Conservation (phyloP, 2,888 invertebrate genomes). For the Griposia aprilina region DNA sequence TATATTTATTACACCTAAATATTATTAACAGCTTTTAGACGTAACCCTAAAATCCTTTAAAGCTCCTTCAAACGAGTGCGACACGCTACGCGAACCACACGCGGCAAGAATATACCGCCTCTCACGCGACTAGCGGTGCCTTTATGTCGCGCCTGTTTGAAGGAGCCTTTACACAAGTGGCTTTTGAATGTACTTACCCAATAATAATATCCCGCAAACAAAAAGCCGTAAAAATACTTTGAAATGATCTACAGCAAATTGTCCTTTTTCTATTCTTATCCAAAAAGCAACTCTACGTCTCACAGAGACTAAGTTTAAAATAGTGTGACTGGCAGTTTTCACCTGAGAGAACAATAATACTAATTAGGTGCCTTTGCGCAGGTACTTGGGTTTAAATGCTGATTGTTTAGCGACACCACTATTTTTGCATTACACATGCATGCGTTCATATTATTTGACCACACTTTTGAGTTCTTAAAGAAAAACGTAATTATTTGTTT, state of each 20-base stretch:
- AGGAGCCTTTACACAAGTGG: constrained; percentile 5
- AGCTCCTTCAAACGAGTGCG: too few relatives aligned
- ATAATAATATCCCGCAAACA: constrained; percentile 44
- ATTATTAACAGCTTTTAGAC: not conserved
- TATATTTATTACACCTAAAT: not conserved
- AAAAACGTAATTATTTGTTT: constrained; percentile 20
- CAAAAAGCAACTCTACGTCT: not conserved
- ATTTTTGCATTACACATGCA: constrained; percentile 41
- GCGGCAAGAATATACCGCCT: too few relatives aligned
- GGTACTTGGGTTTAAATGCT: constrained; percentile 66
- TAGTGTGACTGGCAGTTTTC: not conserved
- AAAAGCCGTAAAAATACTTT: constrained; percentile 40
- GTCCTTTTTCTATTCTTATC: not conserved
- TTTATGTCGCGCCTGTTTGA: too few relatives aligned
- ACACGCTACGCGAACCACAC: too few relatives aligned
- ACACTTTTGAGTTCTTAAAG: constrained; percentile 22
- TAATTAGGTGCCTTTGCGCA: constrained; percentile 64
- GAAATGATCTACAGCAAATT: constrained; percentile 50
- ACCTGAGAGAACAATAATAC: constrained; percentile 57
- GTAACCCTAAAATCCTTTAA: not conserved
- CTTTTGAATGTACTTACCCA: constrained; percentile 45
- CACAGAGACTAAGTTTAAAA: not conserved
- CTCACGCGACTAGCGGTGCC: too few relatives aligned
- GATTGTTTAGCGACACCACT: constrained; percentile 54
- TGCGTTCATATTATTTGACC: constrained; percentile 23